phyloP scores from a whole-genome alignment of 2,888 invertebrate species.

The Monopis laevigella region DNA sequence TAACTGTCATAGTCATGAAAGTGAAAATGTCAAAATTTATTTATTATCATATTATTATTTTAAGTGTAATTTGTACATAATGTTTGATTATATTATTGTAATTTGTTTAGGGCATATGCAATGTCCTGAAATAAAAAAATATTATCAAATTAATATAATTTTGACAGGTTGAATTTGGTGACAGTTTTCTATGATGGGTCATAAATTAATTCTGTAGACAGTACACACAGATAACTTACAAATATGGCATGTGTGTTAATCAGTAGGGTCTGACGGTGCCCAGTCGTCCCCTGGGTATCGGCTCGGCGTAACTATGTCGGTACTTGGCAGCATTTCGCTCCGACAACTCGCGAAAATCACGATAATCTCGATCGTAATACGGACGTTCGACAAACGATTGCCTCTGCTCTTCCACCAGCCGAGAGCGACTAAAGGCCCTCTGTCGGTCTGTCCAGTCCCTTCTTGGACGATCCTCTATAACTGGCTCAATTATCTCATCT shows the following conservation, averaged over 20 bases:
- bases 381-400: constrained; percentile 52
- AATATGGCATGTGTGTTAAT: constrained; percentile 49
- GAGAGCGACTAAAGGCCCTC: constrained; percentile 56
- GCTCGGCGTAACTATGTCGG: constrained; percentile 76
- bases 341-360: constrained; percentile 50
- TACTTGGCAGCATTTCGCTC: constrained; percentile 55
- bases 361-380: constrained; percentile 52
- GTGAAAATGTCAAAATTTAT: too few relatives aligned
- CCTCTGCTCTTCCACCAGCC: constrained; percentile 40
- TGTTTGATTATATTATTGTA: too few relatives aligned
- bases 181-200: too few relatives aligned
- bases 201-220: too few relatives aligned
- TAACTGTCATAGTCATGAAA: too few relatives aligned
- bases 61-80: too few relatives aligned
- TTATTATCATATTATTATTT: too few relatives aligned
- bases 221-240: too few relatives aligned
- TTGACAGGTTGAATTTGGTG: too few relatives aligned
- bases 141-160: too few relatives aligned
- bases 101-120: too few relatives aligned
- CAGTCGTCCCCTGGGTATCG: constrained; percentile 61
- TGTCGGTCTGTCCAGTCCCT: constrained; percentile 55
- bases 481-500: constrained; percentile 55
- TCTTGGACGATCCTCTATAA: constrained; percentile 43
- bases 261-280: constrained; percentile 60
- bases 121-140: too few relatives aligned